Base-by-base conservation (phyloP, 2,797 vertebrate genomes). In the Poeciliopsis paucimaculata region DNA sequence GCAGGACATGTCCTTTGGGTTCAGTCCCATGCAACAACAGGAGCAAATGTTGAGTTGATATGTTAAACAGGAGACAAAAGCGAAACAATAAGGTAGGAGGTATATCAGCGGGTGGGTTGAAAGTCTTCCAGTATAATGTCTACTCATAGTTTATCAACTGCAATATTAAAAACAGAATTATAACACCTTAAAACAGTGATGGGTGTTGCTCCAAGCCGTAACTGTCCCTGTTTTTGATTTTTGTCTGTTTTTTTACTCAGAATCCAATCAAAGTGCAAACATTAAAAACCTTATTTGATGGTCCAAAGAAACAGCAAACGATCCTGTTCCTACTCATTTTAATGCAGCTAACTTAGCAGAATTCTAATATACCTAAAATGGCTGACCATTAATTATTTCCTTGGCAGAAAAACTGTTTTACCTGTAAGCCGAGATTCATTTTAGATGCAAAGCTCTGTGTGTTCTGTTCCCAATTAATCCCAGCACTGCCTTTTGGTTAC, bases 401-500 rank as follows among this genome's bases (percentile, higher is more conserved):
- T n/a, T 39, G 20, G 34, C 36, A 55, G 13, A 20, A 41, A 75
- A 41, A 28, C 4, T 10, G 2, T 2, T 55, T 55, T 41, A 55
- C 49, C 73, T 23, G 23, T 73, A 53, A 73, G 20, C 23, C 45
- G 41, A 31, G 39, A 75, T 75, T 75, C n/a, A 31, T 41, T 31
- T 31, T 20, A 45, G n/a, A 60, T 11, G 73, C 13, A 41, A 75
- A 43, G 51, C 39, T 75, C 73, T 0, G 4, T n/a, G 51, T n/a
- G 26, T 72, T 72, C 26, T 46, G 41, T 72, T 72, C 39, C 34
- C 73, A 75, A 57, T 57, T 57, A 60, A 57, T 57, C 53, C 73
- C 73, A 75, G 49, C 5, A 31, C 41, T 75, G 72, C 31, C 55
- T 31, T 77, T 46, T 51, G 62, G 68, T 76, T 46, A 15, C 13